Conservation (phyloP, 2,113 vertebrate genomes). For the Lagopus muta region DNA sequence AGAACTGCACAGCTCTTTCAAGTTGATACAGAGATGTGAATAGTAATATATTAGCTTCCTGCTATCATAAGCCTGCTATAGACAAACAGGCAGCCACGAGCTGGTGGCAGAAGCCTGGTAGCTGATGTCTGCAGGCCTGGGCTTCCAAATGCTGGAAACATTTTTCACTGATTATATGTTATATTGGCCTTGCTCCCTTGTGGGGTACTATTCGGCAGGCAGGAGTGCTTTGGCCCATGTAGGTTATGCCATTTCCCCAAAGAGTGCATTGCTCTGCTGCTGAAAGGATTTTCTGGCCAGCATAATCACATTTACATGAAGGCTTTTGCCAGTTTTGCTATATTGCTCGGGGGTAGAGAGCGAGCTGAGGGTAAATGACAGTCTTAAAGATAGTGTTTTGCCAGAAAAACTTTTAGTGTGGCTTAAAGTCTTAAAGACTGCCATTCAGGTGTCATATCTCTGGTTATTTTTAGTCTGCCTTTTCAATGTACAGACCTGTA, state of each 20-base stretch:
- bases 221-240: not conserved
- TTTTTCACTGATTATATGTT: not conserved
- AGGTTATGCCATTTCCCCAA: not conserved
- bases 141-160: not conserved
- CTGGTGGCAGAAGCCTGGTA: not conserved
- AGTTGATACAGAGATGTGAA: not conserved
- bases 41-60: not conserved
- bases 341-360: not conserved
- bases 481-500: conserved; percentile 1
- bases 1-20: not conserved
- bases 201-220: not conserved
- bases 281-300: not conserved
- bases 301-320: not conserved
- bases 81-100: not conserved
- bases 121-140: not conserved
- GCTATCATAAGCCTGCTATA: not conserved
- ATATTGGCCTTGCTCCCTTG: not conserved
- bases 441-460: conserved; percentile 23
- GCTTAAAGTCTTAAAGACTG: not conserved
- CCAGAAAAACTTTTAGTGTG: conserved; percentile 28
- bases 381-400: not conserved
- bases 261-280: not conserved
- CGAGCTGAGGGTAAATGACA: not conserved
- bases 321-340: not conserved
- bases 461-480: conserved; percentile 64